Conservation (phyloP, 2,797 vertebrate species). For the Luscinia luscinia region DNA sequence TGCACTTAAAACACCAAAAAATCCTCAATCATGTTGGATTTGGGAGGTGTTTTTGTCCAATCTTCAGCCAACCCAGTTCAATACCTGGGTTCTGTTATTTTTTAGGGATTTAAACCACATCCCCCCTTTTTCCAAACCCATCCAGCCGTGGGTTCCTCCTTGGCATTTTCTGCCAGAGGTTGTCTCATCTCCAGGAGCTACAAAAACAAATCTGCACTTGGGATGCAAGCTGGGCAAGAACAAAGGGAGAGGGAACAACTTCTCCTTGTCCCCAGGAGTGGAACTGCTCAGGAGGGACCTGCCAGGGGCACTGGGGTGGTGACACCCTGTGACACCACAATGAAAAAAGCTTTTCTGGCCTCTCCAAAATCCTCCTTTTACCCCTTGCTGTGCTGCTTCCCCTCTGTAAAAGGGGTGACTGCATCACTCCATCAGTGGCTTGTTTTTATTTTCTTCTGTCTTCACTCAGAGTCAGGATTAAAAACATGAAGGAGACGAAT, state of each 20-base stretch:
- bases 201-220: background rate
- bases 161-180: background rate
- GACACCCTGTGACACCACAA: background rate
- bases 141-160: background rate
- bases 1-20: too few species aligned
- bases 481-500: too few species aligned
- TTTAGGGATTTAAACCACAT: background rate
- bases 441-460: too few species aligned
- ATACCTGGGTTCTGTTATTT: too few species aligned
- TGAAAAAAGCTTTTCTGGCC: background rate
- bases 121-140: background rate
- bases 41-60: too few species aligned
- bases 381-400: background rate
- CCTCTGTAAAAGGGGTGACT: too few species aligned
- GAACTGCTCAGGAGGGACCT: background rate
- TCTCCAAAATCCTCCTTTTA: background rate
- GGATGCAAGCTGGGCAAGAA: accelerated
- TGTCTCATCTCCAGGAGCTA: background rate
- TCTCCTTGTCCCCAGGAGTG: background rate
- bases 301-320: background rate
- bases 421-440: too few species aligned
- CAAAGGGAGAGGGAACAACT: background rate
- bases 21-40: too few species aligned
- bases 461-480: too few species aligned
- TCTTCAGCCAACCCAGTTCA: too few species aligned